Base-by-base conservation (phyloP, 2,888 invertebrate species). In the Lepidochitona cinerea region DNA sequence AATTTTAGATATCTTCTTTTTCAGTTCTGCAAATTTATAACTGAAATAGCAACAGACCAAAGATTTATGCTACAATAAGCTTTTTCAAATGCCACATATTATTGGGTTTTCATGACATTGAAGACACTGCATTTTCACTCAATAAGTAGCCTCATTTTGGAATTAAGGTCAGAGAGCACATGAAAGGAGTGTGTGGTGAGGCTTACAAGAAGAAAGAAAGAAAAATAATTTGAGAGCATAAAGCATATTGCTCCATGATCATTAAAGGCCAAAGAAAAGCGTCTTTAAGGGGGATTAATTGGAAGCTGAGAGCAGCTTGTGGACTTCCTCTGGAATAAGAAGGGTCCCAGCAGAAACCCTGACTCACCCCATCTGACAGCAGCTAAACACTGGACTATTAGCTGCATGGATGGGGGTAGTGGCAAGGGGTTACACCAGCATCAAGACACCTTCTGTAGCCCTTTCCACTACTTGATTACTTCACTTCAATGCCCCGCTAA, bases 271-370 rank as follows among this genome's bases (percentile, higher is more conserved):
- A 49, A 7, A 23, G 49, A 49, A 49, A n/a, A 49, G 49, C 49
- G n/a, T 49, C 23, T 23, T n/a, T n/a, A 49, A 49, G 49, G 23
- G n/a, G 49, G 49, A 49, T 49, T 49, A 49, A 49, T 49, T 49
- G 49, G 49, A 23, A 23, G 49, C 18, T 49, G 49, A 49, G 49
- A 49, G 49, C 49, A 49, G 49, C 49, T 49, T 59, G 59, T 59
- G 26, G 32, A 59, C 59, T 59, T 59, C 59, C 59, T 29, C 26
- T 29, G 23, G 59, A 59, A 59, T 26, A 59, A 26, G 5, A 23
- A 4, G 23, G 59, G 59, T 59, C 59, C 59, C 59, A 59, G 59
- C 59, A 59, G 59, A 59, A 59, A 59, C 59, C 59, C 59, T 59
- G 59, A 59, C 59, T 59, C 59, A 59, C 59, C 14, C 59, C 59